Evolutionary conservation across 2,888 invertebrate genomes (phyloP), one percentile per base, ranked within the genome.

Genomic region (Campoplex nolae): DNA sequence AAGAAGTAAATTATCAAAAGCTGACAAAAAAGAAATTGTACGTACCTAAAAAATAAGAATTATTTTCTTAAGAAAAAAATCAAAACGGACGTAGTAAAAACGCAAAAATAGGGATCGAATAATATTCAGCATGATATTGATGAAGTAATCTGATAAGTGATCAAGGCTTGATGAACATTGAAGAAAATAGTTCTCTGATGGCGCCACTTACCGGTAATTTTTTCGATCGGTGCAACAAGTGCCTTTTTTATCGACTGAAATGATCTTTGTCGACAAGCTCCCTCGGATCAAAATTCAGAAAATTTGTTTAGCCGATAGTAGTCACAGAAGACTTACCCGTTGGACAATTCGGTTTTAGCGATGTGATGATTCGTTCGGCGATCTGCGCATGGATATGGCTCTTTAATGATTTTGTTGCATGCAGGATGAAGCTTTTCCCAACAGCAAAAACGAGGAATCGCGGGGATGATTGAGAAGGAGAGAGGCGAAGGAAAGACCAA

Each of bases 331-430:
- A 18, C 42, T 28, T 42, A 75, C 65, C n/a, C 28, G 68, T 56
- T 56, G 16, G 42, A 8, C 13, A 54, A 54, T 62, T 48, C 18
- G 6, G 28, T 16, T 51, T 1, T 23, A 71, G n/a, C 73, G 32
- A 74, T 51, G 23, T 23, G 74, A 51, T 58, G 45, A 73, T 48
- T 65, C 51, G 35, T 58, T 71, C 11, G 51, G 62, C 65, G 51
- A 71, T 51, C 68, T 68, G 54, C 42, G 42, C 51, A 77, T 65
- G 76, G 67, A 56, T 65, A 45, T 8, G 62, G 51, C 58, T 32
- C n/a, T 42, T 32, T 79, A 56, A 70, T 79, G 73, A 73, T 65
- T 73, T 38, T 45, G 73, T 73, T 28, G 6, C 62, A 58, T 42
- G 8, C 9, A 11, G 23, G 13, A 56, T 18, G 58, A 45, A 48